These are phyloP conservation scores for Haemorhous mexicanus DNA, from an alignment of 2,113 vertebrate genomes.

Conservation along the genomic window DNA sequence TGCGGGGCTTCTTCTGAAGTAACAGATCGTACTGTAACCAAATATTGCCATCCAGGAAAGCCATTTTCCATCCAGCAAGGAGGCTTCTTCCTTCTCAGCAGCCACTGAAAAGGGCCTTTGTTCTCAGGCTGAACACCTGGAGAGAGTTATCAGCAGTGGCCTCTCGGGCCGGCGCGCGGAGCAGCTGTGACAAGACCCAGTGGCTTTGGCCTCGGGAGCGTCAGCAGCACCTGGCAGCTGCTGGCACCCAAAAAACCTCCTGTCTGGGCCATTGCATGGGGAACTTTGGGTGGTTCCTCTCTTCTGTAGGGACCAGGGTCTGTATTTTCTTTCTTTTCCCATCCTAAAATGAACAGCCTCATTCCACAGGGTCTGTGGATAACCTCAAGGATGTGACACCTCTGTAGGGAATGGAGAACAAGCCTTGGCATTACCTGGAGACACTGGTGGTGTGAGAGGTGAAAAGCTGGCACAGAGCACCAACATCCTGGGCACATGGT, in stretches of 20 bases:
- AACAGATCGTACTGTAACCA: constrained; percentile 78
- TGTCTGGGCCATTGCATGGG: background rate
- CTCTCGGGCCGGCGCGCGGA: background rate
- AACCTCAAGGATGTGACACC: background rate
- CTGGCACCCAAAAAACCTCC: background rate
- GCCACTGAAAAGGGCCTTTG: constrained; percentile 90
- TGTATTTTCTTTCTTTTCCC: background rate
- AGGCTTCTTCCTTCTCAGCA: constrained; percentile 79
- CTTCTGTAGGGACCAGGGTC: background rate
- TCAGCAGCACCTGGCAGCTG: background rate
- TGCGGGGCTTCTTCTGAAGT: constrained; percentile 71
- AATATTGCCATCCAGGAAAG: constrained; percentile 79
- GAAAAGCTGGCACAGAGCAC: background rate
- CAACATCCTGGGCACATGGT: background rate
- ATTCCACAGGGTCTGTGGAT: background rate
- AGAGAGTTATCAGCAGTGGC: constrained; percentile 71
- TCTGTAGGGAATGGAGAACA: background rate
- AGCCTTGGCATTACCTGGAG: background rate
- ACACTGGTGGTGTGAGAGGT: background rate
- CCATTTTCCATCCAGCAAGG: constrained; percentile 78
- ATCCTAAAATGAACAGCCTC: background rate
- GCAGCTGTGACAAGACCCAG: constrained; percentile 22
- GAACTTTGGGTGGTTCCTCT: background rate
- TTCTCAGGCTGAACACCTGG: constrained; percentile 86
- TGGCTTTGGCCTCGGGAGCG: background rate